Evolutionary conservation across 2,888 invertebrate genomes (phyloP).

Genomic region (Caenorhabditis sp.): DNA sequence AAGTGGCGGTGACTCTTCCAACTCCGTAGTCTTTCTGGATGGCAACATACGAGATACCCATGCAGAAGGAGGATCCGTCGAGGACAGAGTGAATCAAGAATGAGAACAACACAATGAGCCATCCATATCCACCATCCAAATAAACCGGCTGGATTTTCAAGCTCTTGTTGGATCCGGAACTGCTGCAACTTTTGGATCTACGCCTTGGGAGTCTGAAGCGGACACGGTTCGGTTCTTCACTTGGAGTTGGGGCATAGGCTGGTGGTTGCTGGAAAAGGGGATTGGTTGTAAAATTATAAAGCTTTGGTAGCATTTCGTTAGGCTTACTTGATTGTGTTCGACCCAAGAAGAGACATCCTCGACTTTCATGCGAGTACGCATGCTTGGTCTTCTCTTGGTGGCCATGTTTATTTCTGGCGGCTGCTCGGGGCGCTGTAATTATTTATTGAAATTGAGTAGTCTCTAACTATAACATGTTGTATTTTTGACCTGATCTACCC

Average conservation of each 20-base stretch:
- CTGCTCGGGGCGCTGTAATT: conserved; percentile 27
- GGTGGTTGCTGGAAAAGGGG: background rate
- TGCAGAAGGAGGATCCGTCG: conserved; percentile 94
- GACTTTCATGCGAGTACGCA: conserved; percentile 36
- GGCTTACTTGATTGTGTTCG: conserved; percentile 53
- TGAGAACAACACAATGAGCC: conserved; percentile 93
- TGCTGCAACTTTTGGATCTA: background rate
- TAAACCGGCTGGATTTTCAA: conserved; percentile 32
- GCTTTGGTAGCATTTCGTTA: background rate
- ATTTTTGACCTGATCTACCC: too few species aligned
- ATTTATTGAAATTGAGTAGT: too few species aligned
- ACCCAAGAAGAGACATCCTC: conserved; percentile 64
- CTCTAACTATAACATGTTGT: too few species aligned
- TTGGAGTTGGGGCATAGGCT: background rate
- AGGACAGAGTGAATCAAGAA: conserved; percentile 94
- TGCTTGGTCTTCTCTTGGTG: conserved; percentile 33
- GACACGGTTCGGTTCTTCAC: too few species aligned
- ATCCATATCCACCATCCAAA: conserved; percentile 83
- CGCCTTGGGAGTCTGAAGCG: conserved; percentile 10
- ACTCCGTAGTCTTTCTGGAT: conserved; percentile 90
- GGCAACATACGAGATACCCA: conserved; percentile 92
- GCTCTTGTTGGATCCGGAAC: conserved; percentile 12
- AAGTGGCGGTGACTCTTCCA: conserved; percentile 91
- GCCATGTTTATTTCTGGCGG: conserved; percentile 8
- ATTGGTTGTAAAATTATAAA: too few species aligned